Percentiles rank a stretch among this genome's conserved stretches.
Evolutionary conservation across 2,113 vertebrate genomes (phyloP).

Genomic region (Phycodurus eques): DNA sequence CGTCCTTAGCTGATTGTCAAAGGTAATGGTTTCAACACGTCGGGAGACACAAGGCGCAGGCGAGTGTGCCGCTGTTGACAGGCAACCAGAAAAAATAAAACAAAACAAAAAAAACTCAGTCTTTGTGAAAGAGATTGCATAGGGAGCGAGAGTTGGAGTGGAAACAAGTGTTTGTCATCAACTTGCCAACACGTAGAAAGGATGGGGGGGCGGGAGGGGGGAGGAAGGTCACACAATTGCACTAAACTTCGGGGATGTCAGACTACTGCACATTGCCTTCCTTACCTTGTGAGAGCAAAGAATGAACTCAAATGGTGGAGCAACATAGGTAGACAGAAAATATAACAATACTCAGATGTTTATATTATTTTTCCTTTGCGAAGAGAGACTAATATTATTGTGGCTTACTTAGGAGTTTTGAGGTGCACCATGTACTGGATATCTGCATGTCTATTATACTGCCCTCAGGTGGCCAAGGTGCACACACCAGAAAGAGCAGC

Average conservation of each 20-base stretch:
- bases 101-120: constrained; percentile 14
- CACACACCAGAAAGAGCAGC: no score
- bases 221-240: neutral
- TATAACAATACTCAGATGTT: no score
- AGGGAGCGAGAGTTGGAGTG: constrained; percentile 42
- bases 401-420: no score
- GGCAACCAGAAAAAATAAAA: neutral
- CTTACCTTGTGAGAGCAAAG: neutral
- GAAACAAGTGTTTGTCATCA: constrained; percentile 51
- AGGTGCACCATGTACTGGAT: no score
- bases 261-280: neutral
- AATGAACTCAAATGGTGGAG: neutral
- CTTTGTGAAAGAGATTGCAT: constrained; percentile 26
- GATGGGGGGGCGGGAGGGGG: neutral
- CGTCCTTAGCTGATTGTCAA: constrained; percentile 8
- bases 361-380: no score
- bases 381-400: no score
- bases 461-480: no score
- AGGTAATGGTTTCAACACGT: constrained; percentile 52
- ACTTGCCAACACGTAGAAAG: constrained; percentile 43
- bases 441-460: no score
- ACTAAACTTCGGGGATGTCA: neutral
- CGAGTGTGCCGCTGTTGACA: constrained; percentile 39
- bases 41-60: constrained; percentile 21
- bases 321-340: no score